Conservation (phyloP, 2,113 vertebrate genomes). For the Prietella phreatophila region DNA sequence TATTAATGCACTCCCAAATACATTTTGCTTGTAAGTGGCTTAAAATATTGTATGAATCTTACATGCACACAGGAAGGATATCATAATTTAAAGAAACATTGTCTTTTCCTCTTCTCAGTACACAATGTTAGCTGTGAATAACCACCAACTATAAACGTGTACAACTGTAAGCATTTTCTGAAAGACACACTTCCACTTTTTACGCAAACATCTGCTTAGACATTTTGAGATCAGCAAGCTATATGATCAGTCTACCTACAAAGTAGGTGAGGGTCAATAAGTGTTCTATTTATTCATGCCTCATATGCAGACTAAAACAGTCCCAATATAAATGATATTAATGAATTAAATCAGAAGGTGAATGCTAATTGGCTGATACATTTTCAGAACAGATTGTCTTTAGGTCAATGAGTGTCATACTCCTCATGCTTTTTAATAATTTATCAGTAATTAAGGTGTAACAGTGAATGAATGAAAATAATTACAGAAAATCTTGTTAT, state of each 20-base stretch:
- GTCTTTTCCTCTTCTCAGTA: background rate
- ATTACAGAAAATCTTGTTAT: constrained; percentile 14
- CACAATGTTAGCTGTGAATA: background rate
- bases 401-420: constrained; percentile 25
- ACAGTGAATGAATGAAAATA: constrained; percentile 40
- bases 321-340: background rate
- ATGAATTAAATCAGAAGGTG: background rate
- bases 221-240: background rate
- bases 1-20: background rate
- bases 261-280: background rate
- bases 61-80: background rate
- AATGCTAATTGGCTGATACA: constrained; percentile 26
- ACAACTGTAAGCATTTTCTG: background rate
- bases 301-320: constrained; percentile 10
- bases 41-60: background rate
- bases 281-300: constrained; percentile 1
- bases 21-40: background rate
- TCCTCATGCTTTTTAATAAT: constrained; percentile 35
- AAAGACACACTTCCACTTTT: background rate
- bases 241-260: background rate
- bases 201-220: background rate
- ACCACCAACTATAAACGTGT: background rate
- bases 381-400: constrained; percentile 22
- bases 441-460: constrained; percentile 45
- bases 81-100: background rate